These are phyloP conservation scores for Pseudococcus jackbeardsleyi DNA, from an alignment of 2,888 invertebrate genomes.

Conservation along the genomic window DNA sequence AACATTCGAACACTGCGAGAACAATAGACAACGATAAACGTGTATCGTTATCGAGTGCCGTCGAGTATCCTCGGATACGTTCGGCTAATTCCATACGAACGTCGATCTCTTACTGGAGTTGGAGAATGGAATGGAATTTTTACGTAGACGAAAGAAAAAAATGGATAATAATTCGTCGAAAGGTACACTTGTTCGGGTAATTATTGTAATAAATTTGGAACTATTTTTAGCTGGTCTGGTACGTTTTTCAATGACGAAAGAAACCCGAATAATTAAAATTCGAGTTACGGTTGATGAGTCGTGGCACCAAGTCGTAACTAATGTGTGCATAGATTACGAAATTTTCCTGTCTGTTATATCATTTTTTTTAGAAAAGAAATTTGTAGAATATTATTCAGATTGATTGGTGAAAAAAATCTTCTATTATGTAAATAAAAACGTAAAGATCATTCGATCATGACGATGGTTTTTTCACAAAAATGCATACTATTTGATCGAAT, in stretches of 20 bases:
- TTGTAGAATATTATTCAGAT: no score
- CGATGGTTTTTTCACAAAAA: not conserved
- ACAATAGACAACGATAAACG: conserved; percentile 13
- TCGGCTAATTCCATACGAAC: not conserved
- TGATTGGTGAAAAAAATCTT: no score
- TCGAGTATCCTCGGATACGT: not conserved
- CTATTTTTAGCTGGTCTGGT: not conserved
- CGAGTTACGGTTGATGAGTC: not conserved
- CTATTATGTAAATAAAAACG: no score
- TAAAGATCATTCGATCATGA: no score
- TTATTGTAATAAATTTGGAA: not conserved
- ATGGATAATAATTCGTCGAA: not conserved
- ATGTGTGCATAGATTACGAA: not conserved
- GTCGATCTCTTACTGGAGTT: not conserved
- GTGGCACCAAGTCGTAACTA: not conserved
- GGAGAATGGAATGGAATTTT: not conserved
- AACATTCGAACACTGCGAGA: conserved; percentile 14
- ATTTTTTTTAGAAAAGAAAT: no score
- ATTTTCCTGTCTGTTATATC: not conserved
- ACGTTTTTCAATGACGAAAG: not conserved
- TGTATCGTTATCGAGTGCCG: not conserved
- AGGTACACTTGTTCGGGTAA: not conserved
- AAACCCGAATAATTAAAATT: not conserved
- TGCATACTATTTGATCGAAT: not conserved
- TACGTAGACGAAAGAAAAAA: not conserved